Evolutionary conservation across 2,888 invertebrate species (phyloP), one percentile per base, ranked within the genome.

Genomic region (Corythucha ciliata): DNA sequence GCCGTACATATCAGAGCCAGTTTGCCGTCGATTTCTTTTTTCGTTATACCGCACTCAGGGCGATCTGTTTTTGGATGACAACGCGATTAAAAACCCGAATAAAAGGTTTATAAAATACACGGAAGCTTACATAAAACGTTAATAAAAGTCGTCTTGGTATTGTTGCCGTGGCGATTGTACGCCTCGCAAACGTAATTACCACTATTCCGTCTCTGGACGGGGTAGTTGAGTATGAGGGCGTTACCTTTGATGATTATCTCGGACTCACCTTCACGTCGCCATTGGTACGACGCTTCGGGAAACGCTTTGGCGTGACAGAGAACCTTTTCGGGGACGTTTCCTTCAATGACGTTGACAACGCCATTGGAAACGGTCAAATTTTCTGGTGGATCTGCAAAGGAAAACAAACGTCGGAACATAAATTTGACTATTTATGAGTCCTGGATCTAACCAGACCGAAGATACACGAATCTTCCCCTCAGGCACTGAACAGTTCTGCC

Each of bases 361-460:
- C 63, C 69, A 49, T 70, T 70, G 3, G 81, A 80, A 8, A 89
- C 82, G 1, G 79, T 80, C 59, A 90, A 79, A 63, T 87, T 83
- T 65, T 88, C 87, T n/a, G 92, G 92, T 57, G 83, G 80, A 73
- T 80, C 85, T 86, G 66, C n/a, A n/a, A n/a, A n/a, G n/a, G n/a
- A n/a, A n/a, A n/a, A n/a, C n/a, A n/a, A n/a, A n/a, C n/a, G n/a
- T n/a, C n/a, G n/a, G n/a, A n/a, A n/a, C n/a, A n/a, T n/a, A n/a
- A n/a, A n/a, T n/a, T n/a, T n/a, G n/a, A n/a, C n/a, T n/a, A n/a
- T n/a, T n/a, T n/a, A n/a, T n/a, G n/a, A n/a, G n/a, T n/a, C n/a
- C n/a, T n/a, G n/a, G n/a, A n/a, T n/a, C n/a, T n/a, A n/a, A n/a
- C n/a, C n/a, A n/a, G n/a, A n/a, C n/a, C n/a, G n/a, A n/a, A n/a